A percentile compares a stretch with the other conserved stretches of the same genome.
Evolutionary conservation across 53 echinoderm and acorn worm species (phyloP).

Genomic region (Paracentrotus lividus): DNA sequence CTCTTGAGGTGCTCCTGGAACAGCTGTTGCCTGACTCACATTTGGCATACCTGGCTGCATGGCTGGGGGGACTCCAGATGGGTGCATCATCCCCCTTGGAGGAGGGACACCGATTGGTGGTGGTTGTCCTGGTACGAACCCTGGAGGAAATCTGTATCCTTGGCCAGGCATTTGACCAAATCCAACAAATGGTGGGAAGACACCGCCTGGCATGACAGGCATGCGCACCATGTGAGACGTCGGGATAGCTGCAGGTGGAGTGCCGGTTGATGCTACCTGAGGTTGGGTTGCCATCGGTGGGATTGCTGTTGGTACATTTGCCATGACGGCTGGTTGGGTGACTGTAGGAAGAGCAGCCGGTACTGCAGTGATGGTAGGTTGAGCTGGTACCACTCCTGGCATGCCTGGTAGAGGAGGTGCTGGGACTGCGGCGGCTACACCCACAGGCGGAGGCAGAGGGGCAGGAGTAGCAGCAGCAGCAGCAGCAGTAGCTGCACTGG

Average conservation of each 20-base stretch:
- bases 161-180: slow-evolving; percentile 85
- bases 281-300: slow-evolving; percentile 43
- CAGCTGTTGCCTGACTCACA: slow-evolving; percentile 28
- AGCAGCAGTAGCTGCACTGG: slow-evolving; percentile 15
- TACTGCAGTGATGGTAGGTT: slow-evolving; percentile 34
- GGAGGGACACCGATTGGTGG: slow-evolving; percentile 81
- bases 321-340: slow-evolving; percentile 54
- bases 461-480: slow-evolving; percentile 10
- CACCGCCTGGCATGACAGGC: slow-evolving; percentile 82
- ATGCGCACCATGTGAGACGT: slow-evolving; percentile 85
- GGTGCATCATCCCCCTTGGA: slow-evolving; percentile 71
- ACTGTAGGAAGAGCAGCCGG: slow-evolving; percentile 47
- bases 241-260: slow-evolving; percentile 41
- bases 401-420: slow-evolving; percentile 66
- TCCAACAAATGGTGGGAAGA: slow-evolving; percentile 87
- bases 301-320: slow-evolving; percentile 44
- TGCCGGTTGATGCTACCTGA: background rate
- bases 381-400: slow-evolving; percentile 42
- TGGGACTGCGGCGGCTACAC: slow-evolving; percentile 50
- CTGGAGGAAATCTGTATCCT: slow-evolving; percentile 85
- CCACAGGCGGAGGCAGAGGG: slow-evolving; percentile 38
- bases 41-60: slow-evolving; percentile 44
- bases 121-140: slow-evolving; percentile 83
- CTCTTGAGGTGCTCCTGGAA: slow-evolving; percentile 10
- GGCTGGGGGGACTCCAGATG: slow-evolving; percentile 69